phyloP scores from a whole-genome alignment of 2,797 vertebrate genomes.

The Enteromius treurensis region DNA sequence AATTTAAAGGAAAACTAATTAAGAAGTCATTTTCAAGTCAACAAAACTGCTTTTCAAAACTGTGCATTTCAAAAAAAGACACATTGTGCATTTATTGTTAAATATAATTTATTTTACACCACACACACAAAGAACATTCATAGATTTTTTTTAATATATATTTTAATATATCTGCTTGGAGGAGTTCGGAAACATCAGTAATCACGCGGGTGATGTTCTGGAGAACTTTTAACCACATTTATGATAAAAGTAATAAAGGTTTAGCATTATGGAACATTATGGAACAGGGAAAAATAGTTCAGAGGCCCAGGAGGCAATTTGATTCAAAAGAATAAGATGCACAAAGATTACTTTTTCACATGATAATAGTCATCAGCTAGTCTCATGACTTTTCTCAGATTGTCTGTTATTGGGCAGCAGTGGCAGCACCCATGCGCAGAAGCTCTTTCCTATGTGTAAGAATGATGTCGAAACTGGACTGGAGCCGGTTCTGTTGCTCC shows the following conservation, averaged over 20 bases:
- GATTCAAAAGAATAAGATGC: slow-evolving; percentile 27
- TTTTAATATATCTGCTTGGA: slow-evolving; percentile 15
- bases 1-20: not conserved
- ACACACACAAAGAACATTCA: slow-evolving; percentile 18
- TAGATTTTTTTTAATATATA: not conserved
- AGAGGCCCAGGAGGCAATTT: slow-evolving; percentile 18
- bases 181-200: not conserved
- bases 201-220: slow-evolving; percentile 16
- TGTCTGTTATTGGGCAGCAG: slow-evolving; percentile 51
- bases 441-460: slow-evolving; percentile 94
- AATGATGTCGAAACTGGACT: slow-evolving; percentile 95
- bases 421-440: slow-evolving; percentile 84
- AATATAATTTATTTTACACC: slow-evolving; percentile 36
- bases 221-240: slow-evolving; percentile 12
- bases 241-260: slow-evolving; percentile 12
- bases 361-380: slow-evolving; percentile 11
- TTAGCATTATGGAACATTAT: slow-evolving; percentile 14
- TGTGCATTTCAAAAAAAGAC: slow-evolving; percentile 16
- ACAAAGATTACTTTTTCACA: slow-evolving; percentile 14
- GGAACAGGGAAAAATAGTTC: not conserved
- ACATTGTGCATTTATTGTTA: slow-evolving; percentile 12
- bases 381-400: slow-evolving; percentile 44
- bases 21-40: slow-evolving; percentile 2
- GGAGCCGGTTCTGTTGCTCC: slow-evolving; percentile 94
- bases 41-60: not conserved